Evolutionary conservation across 2,113 vertebrate genomes (phyloP).

Genomic region (Aspidoscelis tigris): DNA sequence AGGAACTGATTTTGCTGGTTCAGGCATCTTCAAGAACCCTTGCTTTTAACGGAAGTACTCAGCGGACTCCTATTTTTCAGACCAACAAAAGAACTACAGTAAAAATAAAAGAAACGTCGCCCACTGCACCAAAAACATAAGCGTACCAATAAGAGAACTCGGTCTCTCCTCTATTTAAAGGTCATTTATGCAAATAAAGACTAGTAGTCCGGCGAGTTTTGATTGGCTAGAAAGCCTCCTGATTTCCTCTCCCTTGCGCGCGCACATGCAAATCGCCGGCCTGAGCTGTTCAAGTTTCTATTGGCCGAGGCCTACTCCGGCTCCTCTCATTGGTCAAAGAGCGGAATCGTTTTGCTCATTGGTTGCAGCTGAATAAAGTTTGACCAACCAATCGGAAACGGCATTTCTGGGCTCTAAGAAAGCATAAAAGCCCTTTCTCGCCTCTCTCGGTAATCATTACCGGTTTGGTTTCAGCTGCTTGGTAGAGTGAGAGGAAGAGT

Average conservation of each 20-base stretch:
- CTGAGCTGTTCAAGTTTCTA: neutral
- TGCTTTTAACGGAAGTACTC: neutral
- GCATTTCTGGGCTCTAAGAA: rapidly evolving
- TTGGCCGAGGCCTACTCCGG: neutral
- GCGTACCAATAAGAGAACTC: too few species aligned
- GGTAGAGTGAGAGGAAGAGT: rapidly evolving
- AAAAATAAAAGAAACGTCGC: too few species aligned
- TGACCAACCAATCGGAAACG: neutral
- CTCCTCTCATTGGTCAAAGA: neutral
- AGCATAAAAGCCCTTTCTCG: slow-evolving; percentile 10
- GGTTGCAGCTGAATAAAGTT: neutral
- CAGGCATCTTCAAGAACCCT: neutral
- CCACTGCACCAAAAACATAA: too few species aligned
- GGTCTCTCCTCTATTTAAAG: slow-evolving; percentile 5
- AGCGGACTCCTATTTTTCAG: too few species aligned
- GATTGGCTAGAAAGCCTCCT: neutral
- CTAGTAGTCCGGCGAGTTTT: rapidly evolving
- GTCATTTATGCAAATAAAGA: slow-evolving; percentile 22
- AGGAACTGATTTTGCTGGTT: neutral
- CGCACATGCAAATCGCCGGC: slow-evolving; percentile 27
- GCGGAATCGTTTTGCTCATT: neutral
- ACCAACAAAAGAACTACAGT: too few species aligned
- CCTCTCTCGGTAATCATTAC: neutral
- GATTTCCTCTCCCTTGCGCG: neutral
- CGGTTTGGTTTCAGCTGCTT: neutral